Evolutionary conservation across 2,113 vertebrate species (phyloP), one percentile per base, ranked within the genome.

Genomic region (Pituophis catenifer): DNA sequence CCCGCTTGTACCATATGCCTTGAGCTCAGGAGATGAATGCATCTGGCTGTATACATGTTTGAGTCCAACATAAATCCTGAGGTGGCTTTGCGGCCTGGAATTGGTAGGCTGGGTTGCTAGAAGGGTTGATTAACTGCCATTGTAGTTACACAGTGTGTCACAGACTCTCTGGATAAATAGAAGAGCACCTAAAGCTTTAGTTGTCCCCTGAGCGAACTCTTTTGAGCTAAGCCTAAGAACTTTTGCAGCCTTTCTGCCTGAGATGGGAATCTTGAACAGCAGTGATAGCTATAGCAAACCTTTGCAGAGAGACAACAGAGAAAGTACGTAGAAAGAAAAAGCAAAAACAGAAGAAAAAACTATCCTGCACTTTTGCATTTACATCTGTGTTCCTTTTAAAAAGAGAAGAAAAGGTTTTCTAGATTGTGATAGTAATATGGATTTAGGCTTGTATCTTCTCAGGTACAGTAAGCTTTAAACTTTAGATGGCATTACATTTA

Each of bases 401-500:
- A 38, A 92, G 33, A 62, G 33, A 50, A 2, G 10, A 59, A 53
- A 92, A 88, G 17, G 2, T 92, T 88, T 29, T 93, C 65, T 50
- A 52, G 38, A 19, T 58, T 85, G 57, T 26, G n/a, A 38, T 59
- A 38, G 70, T 58, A 59, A 59, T 75, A 48, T 29, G 23, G 33
- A 62, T 50, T 38, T 70, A 54, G 58, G 44, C 15, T 86, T 53
- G 90, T 9, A 10, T 93, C 38, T 6, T 55, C 52, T 11, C 38
- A 48, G 24, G 8, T 33, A 33, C 65, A 7, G 12, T 0, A 0
- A 86, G 59, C 93, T 92, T 81, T 44, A 44, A 44, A 44, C 17
- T 81, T 81, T 95, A 93, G 88, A 86, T 93, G 90, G 92, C 92
- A 93, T 75, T 94, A 48, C 90, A 91, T 91, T 93, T 91, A 91